Percentiles rank a stretch among this genome's conserved stretches.
Conservation (phyloP, 2,113 vertebrate species). For the Sapajus apella region DNA sequence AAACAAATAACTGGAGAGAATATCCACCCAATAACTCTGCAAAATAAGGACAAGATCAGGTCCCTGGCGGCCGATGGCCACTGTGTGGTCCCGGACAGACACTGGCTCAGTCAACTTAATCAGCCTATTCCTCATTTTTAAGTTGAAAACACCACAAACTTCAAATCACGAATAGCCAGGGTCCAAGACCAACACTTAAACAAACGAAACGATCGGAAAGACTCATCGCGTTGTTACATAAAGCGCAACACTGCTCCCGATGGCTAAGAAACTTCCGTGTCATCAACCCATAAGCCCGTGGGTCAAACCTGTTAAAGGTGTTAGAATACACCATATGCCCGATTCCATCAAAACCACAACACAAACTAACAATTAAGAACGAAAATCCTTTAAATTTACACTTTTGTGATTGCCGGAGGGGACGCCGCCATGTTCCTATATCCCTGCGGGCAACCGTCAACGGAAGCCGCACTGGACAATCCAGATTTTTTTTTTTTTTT, state of each 20-base stretch:
- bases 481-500: neutral
- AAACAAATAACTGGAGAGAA: neutral
- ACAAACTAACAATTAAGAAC: neutral
- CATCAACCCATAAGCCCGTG: neutral
- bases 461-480: neutral
- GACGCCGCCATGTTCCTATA: neutral
- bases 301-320: neutral
- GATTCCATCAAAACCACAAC: neutral
- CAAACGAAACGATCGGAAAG: neutral
- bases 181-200: neutral
- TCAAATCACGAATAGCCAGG: neutral
- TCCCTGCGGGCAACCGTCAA: rapidly evolving
- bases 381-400: neutral
- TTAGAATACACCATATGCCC: neutral
- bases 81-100: neutral
- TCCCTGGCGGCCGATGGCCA: neutral
- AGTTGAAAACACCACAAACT: neutral
- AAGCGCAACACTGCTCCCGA: neutral
- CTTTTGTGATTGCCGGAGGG: neutral
- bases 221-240: neutral
- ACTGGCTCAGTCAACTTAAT: neutral
- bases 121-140: neutral
- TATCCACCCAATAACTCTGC: neutral
- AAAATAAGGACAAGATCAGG: neutral
- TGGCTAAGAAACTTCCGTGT: neutral